Base-by-base conservation (phyloP, 1,140 invertebrate species). In the Drosophila bocki region DNA sequence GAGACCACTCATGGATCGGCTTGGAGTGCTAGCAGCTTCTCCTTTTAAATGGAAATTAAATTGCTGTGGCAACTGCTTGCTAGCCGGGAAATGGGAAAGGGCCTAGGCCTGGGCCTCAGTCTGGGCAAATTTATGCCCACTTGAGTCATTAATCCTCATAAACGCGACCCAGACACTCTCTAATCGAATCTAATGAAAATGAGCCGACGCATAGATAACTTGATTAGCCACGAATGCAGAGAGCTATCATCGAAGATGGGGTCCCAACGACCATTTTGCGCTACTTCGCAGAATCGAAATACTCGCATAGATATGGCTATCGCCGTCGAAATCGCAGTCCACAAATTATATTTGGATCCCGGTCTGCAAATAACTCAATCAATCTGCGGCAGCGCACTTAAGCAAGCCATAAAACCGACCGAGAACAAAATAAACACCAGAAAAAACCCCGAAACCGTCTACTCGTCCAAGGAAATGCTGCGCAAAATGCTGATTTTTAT, bases 111-210 rank as follows among this genome's bases (percentile, higher is more conserved):
- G 13, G 7, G 47, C 47, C n/a, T 33, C 2, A 5, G 48, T 37
- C 50, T 39, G 69, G 58, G 69, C 60, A 74, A 85, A 81, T 87
- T 76, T 80, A 76, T 82, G 78, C 78, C 77, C 78, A 81, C 80
- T 88, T 77, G 80, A 72, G 84, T 90, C 84, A 84, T 88, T 88
- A 88, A 81, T 78, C 77, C 74, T 85, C 85, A 90, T 84, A 83
- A 90, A 82, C 69, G 81, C 76, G 71, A 71, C 47, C 54, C 47
- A 67, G 54, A 57, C 64, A 53, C 76, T 71, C 60, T 51, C 79
- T 81, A 82, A 86, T 86, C 60, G 68, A 82, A 62, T 79, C 60
- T 70, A 82, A 82, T 87, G 82, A 78, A 86, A 85, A 86, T 75
- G 78, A 75, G 71, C 84, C 67, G 77, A 58, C 67, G 78, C 63